Conservation (phyloP, 2,113 vertebrate genomes). For the Hippotragus niger region DNA sequence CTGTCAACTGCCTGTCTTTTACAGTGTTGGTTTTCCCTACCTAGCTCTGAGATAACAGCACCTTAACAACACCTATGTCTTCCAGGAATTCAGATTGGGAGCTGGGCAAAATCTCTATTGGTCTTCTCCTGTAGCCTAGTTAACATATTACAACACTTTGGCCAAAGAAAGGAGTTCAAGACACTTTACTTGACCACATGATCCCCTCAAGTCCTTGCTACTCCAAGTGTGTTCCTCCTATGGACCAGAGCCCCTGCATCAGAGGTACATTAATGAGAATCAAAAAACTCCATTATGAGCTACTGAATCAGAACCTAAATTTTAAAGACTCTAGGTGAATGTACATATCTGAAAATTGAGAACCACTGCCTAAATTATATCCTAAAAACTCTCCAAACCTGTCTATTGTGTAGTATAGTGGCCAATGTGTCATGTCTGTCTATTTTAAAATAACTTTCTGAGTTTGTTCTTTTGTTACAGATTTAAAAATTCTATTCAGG, state of each 20-base stretch:
- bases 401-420: neutral
- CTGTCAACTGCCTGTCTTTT: neutral
- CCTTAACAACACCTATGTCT: neutral
- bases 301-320: neutral
- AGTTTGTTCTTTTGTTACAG: neutral
- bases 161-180: neutral
- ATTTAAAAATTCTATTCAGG: neutral
- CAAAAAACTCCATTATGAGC: neutral
- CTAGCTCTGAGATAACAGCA: neutral
- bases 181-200: neutral
- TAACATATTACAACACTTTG: neutral
- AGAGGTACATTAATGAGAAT: neutral
- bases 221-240: neutral
- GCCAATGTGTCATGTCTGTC: neutral
- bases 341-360: neutral
- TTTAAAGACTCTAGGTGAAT: neutral
- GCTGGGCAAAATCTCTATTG: rapidly evolving
- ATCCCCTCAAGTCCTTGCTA: neutral
- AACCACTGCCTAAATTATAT: neutral
- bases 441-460: neutral
- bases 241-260: neutral
- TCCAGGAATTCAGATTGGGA: neutral
- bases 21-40: neutral
- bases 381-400: neutral
- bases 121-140: neutral